These are phyloP conservation scores for Poeciliopsis turrubarensis DNA, from an alignment of 2,113 vertebrate genomes.

Conservation along the genomic window DNA sequence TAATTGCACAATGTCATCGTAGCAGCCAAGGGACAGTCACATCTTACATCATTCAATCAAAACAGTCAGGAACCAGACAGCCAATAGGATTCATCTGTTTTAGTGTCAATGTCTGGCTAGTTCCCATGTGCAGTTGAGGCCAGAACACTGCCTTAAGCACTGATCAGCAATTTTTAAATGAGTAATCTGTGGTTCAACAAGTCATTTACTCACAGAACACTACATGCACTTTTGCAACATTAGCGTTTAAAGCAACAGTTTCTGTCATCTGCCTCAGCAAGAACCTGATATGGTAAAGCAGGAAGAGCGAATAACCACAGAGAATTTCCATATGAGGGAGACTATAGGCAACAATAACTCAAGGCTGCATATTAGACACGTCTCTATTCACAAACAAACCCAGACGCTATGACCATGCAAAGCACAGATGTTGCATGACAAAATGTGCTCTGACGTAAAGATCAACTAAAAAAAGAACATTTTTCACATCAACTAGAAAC, in stretches of 20 bases:
- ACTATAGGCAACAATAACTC: neutral
- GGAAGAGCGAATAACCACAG: constrained; percentile 39
- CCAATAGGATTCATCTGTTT: constrained; percentile 1
- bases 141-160: neutral
- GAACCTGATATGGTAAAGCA: constrained; percentile 24
- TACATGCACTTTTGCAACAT: neutral
- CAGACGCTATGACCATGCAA: neutral
- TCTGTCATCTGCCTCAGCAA: constrained; percentile 5
- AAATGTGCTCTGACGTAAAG: neutral
- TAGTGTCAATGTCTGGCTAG: neutral
- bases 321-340: constrained; percentile 64
- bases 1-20: constrained; percentile 39
- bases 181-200: neutral
- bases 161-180: neutral
- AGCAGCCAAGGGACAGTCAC: neutral
- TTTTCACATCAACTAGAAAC: neutral
- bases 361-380: constrained; percentile 12
- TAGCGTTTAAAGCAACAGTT: constrained; percentile 48
- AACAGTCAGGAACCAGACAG: constrained; percentile 34
- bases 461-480: neutral
- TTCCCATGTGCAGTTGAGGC: constrained; percentile 17
- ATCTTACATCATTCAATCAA: constrained; percentile 25
- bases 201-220: constrained; percentile 15
- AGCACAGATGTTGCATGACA: constrained; percentile 14
- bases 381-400: constrained; percentile 17